These are phyloP conservation scores for Morphnarchus princeps DNA, from an alignment of 2,113 vertebrate genomes.

Conservation along the genomic window DNA sequence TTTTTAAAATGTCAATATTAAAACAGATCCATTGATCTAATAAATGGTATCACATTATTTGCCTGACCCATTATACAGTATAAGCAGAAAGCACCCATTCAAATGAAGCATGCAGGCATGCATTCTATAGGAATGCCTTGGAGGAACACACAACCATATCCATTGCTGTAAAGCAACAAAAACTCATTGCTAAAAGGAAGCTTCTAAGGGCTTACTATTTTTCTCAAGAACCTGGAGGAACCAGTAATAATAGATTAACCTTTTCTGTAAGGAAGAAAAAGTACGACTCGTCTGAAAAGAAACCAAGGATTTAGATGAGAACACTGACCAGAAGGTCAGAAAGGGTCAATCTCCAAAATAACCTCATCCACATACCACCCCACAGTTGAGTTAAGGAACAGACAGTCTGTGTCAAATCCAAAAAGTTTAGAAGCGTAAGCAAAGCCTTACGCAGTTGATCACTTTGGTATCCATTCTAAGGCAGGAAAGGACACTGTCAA, in stretches of 20 bases:
- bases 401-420: neutral
- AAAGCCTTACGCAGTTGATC: neutral
- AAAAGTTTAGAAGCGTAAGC: neutral
- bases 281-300: neutral
- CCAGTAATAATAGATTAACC: neutral
- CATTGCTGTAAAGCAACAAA: neutral
- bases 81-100: neutral
- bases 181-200: neutral
- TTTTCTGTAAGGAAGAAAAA: neutral
- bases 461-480: neutral
- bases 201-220: neutral
- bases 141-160: neutral
- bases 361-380: neutral
- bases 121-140: neutral
- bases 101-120: neutral
- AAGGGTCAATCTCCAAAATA: neutral
- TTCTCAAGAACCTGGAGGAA: neutral
- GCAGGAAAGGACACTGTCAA: neutral
- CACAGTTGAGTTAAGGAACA: neutral
- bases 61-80: neutral
- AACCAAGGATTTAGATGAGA: neutral
- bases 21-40: constrained; percentile 17
- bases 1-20: constrained; percentile 5
- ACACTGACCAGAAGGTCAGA: neutral
- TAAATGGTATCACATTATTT: neutral